Base-by-base conservation (phyloP, 2,888 invertebrate species). In the Mylabris sibirica region DNA sequence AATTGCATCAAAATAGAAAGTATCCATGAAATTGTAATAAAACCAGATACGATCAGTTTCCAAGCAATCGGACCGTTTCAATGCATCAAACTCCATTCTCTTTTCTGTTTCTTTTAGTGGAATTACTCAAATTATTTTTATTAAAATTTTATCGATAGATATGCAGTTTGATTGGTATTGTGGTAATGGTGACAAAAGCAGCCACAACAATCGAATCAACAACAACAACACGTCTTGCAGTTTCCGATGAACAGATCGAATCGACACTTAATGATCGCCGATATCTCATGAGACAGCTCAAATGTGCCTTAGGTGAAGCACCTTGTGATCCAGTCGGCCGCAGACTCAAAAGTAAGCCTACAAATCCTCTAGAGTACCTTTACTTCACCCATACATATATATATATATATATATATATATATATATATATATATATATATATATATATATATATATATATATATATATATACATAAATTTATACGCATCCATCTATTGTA, bases 261-360 rank as follows among this genome's bases (percentile, higher is more conserved):
- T 88, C 87, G 59, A 91, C 92, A 0, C 86, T 93, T 67, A 90
- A 87, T 74, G 92, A 93, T 84, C 89, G 89, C 79, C 86, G 92
- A 60, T 93, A 92, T 79, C 88, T 93, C 70, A 88, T 88, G 82
- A 87, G 92, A 75, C 92, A 92, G 81, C 86, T 93, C 65, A 92
- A 92, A 82, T 93, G 93, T 79, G 92, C 92, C 11, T 85, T 92
- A 12, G 91, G 92, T 6, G 92, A 92, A 82, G 92, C 89, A 0
- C 89, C 91, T 0, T 93, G 93, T 75, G 93, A 93, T 80, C 90
- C 91, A 1, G 90, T 92, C 41, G 93, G 93, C 66, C 89, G 90
- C 75, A 86, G 92, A 73, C 85, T 93, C 20, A 92, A 92, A 86
- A 92, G 93, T 93, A 86, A 87, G 89, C 75, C 53, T 26, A 17